These are phyloP conservation scores for Dasyornis broadbenti DNA, from an alignment of 2,113 vertebrate species.

Conservation along the genomic window DNA sequence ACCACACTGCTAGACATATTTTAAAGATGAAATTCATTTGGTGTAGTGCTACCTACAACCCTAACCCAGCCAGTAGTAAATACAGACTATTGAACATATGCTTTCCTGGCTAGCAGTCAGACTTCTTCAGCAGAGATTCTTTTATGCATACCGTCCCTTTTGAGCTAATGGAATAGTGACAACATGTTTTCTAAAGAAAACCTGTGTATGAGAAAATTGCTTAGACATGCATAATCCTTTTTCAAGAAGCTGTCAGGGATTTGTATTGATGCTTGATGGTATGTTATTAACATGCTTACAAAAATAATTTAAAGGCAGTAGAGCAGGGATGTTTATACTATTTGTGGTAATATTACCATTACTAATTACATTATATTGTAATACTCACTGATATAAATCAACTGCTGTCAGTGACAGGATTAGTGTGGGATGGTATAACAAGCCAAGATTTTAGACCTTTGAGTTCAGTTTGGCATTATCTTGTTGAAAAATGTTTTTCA, in stretches of 20 bases:
- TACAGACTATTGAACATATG: neutral
- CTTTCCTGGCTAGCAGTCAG: conserved; percentile 39
- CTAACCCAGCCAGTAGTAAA: neutral
- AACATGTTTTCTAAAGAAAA: conserved; percentile 47
- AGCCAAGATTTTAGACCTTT: neutral
- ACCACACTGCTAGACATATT: neutral
- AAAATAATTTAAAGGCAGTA: conserved; percentile 35
- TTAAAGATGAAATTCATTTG: neutral
- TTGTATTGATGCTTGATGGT: conserved; percentile 29
- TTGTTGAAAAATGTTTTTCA: neutral
- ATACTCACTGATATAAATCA: conserved; percentile 30
- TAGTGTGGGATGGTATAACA: neutral
- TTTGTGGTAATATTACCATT: conserved; percentile 16
- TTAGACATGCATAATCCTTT: conserved; percentile 41
- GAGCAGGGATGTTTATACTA: conserved; percentile 4
- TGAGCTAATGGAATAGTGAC: conserved; percentile 36
- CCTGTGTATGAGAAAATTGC: conserved; percentile 30
- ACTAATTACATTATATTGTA: conserved; percentile 37
- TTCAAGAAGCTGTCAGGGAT: conserved; percentile 21
- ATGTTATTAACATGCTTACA: conserved; percentile 45
- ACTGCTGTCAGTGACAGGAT: neutral
- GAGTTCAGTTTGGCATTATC: neutral
- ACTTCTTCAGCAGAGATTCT: neutral
- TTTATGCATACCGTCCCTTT: neutral
- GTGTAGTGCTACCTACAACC: neutral